A percentile compares a stretch with the other conserved stretches of the same genome.
Evolutionary conservation across 2,888 invertebrate species (phyloP).

Genomic region (Athrips mouffetella): DNA sequence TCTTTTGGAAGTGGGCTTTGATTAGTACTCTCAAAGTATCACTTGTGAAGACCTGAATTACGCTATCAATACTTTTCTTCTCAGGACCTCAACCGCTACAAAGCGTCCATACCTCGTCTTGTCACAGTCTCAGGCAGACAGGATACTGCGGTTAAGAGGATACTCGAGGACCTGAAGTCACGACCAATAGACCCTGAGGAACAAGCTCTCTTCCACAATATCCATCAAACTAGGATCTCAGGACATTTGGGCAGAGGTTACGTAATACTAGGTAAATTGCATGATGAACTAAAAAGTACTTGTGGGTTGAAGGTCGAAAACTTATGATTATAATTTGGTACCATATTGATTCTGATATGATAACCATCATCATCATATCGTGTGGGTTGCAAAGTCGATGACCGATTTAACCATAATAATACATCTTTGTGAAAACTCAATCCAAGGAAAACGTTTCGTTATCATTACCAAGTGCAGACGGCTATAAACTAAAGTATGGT

Average conservation of each 20-base stretch:
- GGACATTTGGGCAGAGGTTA: conserved; percentile 63
- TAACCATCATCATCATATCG: too few relatives aligned
- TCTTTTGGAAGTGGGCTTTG: too few relatives aligned
- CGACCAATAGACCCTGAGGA: conserved; percentile 57
- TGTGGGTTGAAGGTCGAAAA: neutral
- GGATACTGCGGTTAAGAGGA: conserved; percentile 38
- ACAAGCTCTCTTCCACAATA: conserved; percentile 53
- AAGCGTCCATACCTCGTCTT: conserved; percentile 46
- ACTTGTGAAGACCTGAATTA: neutral
- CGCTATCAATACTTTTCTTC: too few relatives aligned
- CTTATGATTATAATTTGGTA: too few relatives aligned
- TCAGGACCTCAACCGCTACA: conserved; percentile 46
- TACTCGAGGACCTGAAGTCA: conserved; percentile 46
- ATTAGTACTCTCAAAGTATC: too few relatives aligned
- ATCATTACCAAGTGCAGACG: too few relatives aligned
- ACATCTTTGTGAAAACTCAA: neutral
- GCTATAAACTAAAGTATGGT: too few relatives aligned
- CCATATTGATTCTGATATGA: too few relatives aligned
- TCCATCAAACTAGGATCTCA: conserved; percentile 41
- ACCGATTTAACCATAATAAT: too few relatives aligned
- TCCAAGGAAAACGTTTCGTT: too few relatives aligned
- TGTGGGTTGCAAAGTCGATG: too few relatives aligned
- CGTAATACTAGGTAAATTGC: conserved; percentile 43
- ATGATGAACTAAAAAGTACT: neutral
- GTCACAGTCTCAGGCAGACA: conserved; percentile 52